Evolutionary conservation across 1,140 invertebrate genomes (phyloP), one percentile per base, ranked within the genome.

Genomic region (Drosophila kikkawai): DNA sequence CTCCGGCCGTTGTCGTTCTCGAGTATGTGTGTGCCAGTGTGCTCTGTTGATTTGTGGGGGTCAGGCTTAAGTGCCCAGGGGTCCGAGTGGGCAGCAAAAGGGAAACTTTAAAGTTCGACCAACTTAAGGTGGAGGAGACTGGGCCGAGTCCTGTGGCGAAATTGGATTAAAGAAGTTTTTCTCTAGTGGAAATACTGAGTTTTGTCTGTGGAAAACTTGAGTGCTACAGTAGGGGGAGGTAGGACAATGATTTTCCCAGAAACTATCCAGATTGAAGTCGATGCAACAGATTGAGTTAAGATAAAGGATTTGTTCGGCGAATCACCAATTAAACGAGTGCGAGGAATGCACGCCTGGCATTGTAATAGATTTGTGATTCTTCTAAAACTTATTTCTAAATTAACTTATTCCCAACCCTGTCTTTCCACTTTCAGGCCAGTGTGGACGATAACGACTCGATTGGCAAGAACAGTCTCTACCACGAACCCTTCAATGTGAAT

Each of bases 401-500:
- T 8, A n/a, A 2, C 7, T 42, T 13, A n/a, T 17, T 26, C 1
- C 22, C 7, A 7, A 7, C 19, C 0, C 19, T 22, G 7, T 4
- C 8, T 12, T 56, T 26, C 1, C 19, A 2, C 13, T 50, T 66
- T 4, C 50, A 91, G 87, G 91, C 92, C 77, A 91, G 74, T 51
- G 92, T 93, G 56, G 93, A 93, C 69, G 93, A 93, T 80, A 93
- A 80, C 69, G 91, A 92, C 70, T 93, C 92, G 48, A 93, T 93
- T 76, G 93, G 93, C 75, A 94, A 94, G 76, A 93, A 91, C 61
- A 93, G 92, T 50, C 81, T 94, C 7, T 94, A 94, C 82, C 93
- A 94, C 71, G 94, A 94, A 75, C 93, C 93, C 37, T 93, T 93
- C 79, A 93, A 93, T 74, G 88, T 93, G 47, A 94, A 93, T 56